Percentiles rank a stretch among this genome's conserved stretches.
Evolutionary conservation across 2,113 vertebrate species (phyloP).

Genomic region (Tachysurus vachellii): DNA sequence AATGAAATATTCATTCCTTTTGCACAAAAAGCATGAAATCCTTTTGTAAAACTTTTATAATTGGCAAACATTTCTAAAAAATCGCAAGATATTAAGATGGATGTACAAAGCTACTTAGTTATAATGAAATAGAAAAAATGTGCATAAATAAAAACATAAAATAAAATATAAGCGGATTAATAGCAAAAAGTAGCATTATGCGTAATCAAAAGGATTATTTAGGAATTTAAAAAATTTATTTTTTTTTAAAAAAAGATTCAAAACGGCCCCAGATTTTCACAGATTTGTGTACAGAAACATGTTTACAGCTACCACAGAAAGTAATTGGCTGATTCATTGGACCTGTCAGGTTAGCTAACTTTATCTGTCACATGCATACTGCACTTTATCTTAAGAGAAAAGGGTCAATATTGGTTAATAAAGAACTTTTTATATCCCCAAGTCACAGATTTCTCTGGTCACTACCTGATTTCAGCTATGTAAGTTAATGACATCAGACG

Average conservation of each 20-base stretch:
- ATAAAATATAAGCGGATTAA: not conserved
- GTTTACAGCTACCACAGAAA: no score
- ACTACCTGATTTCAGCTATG: not conserved
- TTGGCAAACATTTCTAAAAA: no score
- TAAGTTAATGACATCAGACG: not conserved
- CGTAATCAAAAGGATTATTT: not conserved
- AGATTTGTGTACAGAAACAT: not conserved
- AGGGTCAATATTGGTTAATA: not conserved
- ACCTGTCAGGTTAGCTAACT: not conserved
- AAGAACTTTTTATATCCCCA: not conserved
- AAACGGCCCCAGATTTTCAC: not conserved
- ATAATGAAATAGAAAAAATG: not conserved
- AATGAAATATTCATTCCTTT: not conserved
- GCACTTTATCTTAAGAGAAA: not conserved
- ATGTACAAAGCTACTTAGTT: not conserved
- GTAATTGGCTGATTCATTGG: not conserved
- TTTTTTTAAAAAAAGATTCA: no score
- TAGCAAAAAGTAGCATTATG: no score
- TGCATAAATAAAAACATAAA: no score
- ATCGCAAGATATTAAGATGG: not conserved
- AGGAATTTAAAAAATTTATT: not conserved
- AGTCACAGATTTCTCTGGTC: not conserved
- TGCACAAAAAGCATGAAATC: not conserved
- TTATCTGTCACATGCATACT: not conserved
- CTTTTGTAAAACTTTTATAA: no score